phyloP scores from a whole-genome alignment of 2,888 invertebrate genomes.

The Drosophila affinis region DNA sequence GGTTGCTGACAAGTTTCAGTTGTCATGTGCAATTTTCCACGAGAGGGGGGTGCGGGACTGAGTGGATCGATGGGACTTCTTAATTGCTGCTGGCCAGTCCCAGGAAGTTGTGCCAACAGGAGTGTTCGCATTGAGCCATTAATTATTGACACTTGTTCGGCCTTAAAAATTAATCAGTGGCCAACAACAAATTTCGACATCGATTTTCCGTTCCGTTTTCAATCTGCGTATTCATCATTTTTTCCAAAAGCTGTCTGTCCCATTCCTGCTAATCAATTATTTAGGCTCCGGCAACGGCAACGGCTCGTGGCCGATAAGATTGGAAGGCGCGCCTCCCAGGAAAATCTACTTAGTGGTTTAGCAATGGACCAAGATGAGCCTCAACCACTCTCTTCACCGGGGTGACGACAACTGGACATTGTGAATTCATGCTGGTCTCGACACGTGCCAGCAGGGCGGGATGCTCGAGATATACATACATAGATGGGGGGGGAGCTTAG shows the following conservation, averaged over 20 bases:
- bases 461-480: slow-evolving; percentile 30
- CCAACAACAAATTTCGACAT: slow-evolving; percentile 9
- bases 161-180: slow-evolving; percentile 44
- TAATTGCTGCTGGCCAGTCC: slow-evolving; percentile 36
- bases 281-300: background rate
- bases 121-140: slow-evolving; percentile 31
- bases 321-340: slow-evolving; percentile 2
- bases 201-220: slow-evolving; percentile 17
- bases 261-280: slow-evolving; percentile 7
- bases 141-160: slow-evolving; percentile 60
- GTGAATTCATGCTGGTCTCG: slow-evolving; percentile 67
- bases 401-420: slow-evolving; percentile 67
- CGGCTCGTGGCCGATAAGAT: slow-evolving; percentile 37
- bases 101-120: slow-evolving; percentile 17
- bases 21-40: slow-evolving; percentile 42
- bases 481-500: slow-evolving; percentile 2
- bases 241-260: background rate
- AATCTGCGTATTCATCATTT: slow-evolving; percentile 27
- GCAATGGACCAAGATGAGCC: background rate
- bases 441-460: slow-evolving; percentile 43
- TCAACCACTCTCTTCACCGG: slow-evolving; percentile 9
- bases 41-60: slow-evolving; percentile 20
- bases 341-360: slow-evolving; percentile 64
- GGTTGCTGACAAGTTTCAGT: slow-evolving; percentile 31
- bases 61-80: slow-evolving; percentile 39